Percentiles rank a stretch among this genome's conserved stretches.
Conservation (phyloP, 2,888 invertebrate genomes). For the Meteorus colon region DNA sequence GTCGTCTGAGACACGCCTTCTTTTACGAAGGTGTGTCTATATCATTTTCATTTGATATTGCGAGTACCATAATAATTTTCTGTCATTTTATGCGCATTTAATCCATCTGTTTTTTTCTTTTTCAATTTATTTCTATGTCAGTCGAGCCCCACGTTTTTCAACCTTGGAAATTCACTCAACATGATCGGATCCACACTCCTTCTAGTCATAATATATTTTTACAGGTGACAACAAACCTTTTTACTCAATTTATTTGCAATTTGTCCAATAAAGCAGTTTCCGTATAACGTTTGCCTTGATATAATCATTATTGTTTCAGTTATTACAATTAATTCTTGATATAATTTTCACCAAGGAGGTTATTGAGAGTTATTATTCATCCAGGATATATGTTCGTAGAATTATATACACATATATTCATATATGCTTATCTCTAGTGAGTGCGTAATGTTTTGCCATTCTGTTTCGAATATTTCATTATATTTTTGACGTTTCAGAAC, state of each 20-base stretch:
- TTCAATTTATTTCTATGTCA: neutral
- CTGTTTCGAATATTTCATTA: neutral
- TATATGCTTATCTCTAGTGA: neutral
- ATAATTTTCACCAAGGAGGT: neutral
- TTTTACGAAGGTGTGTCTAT: slow-evolving; percentile 9
- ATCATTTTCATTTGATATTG: slow-evolving; percentile 3
- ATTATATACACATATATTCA: neutral
- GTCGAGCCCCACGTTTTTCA: neutral
- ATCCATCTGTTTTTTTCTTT: neutral
- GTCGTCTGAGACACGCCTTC: neutral
- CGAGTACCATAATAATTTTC: slow-evolving; percentile 6
- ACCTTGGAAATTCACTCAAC: neutral
- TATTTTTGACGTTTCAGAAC: neutral
- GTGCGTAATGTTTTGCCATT: neutral
- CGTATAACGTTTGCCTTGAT: neutral
- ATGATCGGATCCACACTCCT: neutral
- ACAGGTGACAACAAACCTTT: neutral
- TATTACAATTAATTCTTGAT: neutral
- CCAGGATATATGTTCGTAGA: neutral
- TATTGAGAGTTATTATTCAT: neutral
- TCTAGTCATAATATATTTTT: neutral
- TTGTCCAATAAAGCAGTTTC: neutral
- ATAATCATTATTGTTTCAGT: neutral
- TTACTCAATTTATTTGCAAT: neutral
- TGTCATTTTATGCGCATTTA: neutral